These are phyloP conservation scores for Meriones psammophilus DNA, from an alignment of 2,797 vertebrate species.

Conservation along the genomic window DNA sequence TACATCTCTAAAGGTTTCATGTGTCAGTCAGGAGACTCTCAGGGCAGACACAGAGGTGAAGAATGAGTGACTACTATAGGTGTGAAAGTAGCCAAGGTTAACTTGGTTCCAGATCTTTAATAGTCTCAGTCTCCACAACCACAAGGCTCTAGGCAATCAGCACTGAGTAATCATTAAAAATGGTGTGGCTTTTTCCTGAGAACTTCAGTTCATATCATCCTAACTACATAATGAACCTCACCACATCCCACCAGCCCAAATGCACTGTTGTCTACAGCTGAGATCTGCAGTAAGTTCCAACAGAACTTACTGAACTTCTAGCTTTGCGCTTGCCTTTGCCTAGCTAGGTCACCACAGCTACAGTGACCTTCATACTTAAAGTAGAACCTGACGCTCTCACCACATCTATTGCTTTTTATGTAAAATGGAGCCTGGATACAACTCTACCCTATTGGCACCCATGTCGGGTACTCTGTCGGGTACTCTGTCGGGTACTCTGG, in stretches of 20 bases:
- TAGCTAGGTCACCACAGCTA: not conserved
- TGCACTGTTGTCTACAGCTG: not conserved
- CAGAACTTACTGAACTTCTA: not conserved
- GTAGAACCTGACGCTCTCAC: not conserved
- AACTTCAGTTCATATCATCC: not conserved
- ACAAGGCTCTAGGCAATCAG: not conserved
- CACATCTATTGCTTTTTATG: accelerated
- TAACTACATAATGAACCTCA: not conserved
- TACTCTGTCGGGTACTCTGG: not conserved
- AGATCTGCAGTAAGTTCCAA: not conserved
- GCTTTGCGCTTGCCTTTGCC: not conserved
- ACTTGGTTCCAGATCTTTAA: not conserved
- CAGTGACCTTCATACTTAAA: not conserved
- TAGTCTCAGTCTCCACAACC: not conserved
- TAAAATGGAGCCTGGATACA: not conserved
- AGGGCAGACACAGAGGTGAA: not conserved
- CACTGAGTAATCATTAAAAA: not conserved
- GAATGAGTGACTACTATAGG: accelerated
- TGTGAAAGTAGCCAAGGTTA: not conserved
- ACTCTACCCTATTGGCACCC: not conserved
- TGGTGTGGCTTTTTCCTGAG: not conserved
- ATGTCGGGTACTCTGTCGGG: not conserved
- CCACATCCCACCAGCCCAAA: not conserved
- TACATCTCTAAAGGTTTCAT: not conserved
- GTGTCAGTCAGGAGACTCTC: not conserved